Evolutionary conservation across 1,140 invertebrate genomes (phyloP).

Genomic region (Papilio dardanus): DNA sequence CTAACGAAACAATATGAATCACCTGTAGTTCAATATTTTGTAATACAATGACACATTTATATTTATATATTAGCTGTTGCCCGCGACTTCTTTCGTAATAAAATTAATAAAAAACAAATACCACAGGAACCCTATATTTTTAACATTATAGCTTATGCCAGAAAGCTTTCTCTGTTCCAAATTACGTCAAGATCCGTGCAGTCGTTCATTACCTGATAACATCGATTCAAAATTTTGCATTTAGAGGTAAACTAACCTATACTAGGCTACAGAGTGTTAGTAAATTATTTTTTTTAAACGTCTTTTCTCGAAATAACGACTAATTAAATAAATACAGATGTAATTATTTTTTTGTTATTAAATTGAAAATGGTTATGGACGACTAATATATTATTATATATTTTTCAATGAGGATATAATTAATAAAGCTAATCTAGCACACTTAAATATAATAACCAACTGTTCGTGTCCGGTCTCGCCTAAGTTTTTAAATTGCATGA

Average conservation of each 20-base stretch:
- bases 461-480: not conserved
- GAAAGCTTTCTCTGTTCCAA: not conserved
- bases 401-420: too few species aligned
- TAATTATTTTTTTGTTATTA: too few species aligned
- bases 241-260: too few species aligned
- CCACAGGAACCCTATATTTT: too few species aligned
- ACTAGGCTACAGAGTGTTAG: too few species aligned
- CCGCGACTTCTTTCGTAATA: not conserved
- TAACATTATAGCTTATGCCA: not conserved
- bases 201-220: not conserved
- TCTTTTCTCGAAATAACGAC: too few species aligned
- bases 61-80: not conserved
- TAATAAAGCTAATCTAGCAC: not conserved
- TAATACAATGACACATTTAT: not conserved
- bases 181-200: not conserved
- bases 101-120: not conserved
- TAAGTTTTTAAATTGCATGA: not conserved
- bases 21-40: not conserved
- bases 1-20: not conserved
- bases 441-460: not conserved
- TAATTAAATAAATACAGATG: too few species aligned
- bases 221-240: too few species aligned
- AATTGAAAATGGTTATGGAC: too few species aligned
- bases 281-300: too few species aligned
- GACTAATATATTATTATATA: too few species aligned